Evolutionary conservation across 2,888 invertebrate species (phyloP).

Genomic region (Yponomeuta sedellus): DNA sequence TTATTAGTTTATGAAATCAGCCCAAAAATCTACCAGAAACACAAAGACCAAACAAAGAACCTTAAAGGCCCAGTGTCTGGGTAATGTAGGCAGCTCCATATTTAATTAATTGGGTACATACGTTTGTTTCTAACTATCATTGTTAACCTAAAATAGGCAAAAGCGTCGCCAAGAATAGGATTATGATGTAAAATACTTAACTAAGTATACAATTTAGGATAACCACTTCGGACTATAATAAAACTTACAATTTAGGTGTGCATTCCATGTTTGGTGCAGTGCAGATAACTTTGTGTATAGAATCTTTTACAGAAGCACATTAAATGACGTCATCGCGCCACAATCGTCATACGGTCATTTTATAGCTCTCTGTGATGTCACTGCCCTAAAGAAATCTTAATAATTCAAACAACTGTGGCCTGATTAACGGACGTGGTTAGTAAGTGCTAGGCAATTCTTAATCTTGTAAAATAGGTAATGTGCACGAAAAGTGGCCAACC

Average conservation of each 20-base stretch:
- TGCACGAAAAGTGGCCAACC: too few relatives aligned
- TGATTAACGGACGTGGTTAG: not conserved
- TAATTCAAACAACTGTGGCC: not conserved
- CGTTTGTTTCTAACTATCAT: too few relatives aligned
- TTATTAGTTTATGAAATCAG: too few relatives aligned
- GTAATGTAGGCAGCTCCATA: too few relatives aligned
- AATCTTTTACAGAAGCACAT: not conserved
- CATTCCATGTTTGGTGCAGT: slow-evolving; percentile 11
- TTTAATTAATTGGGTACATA: too few relatives aligned
- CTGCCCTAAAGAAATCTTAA: not conserved
- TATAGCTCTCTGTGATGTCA: not conserved
- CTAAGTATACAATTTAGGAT: too few relatives aligned
- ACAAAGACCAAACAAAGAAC: too few relatives aligned
- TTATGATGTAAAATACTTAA: not conserved
- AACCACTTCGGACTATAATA: not conserved
- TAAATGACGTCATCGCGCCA: slow-evolving; percentile 8
- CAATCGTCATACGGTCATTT: not conserved
- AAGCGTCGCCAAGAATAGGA: not conserved
- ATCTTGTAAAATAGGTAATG: too few relatives aligned
- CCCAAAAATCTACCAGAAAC: too few relatives aligned
- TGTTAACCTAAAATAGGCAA: not conserved
- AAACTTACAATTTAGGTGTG: not conserved
- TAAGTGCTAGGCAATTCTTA: too few relatives aligned
- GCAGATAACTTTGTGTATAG: slow-evolving; percentile 10
- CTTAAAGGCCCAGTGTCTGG: too few relatives aligned